Percentiles rank a stretch among this genome's conserved stretches.
Conservation (phyloP, 2,888 invertebrate species). For the Antheraea assamensis region DNA sequence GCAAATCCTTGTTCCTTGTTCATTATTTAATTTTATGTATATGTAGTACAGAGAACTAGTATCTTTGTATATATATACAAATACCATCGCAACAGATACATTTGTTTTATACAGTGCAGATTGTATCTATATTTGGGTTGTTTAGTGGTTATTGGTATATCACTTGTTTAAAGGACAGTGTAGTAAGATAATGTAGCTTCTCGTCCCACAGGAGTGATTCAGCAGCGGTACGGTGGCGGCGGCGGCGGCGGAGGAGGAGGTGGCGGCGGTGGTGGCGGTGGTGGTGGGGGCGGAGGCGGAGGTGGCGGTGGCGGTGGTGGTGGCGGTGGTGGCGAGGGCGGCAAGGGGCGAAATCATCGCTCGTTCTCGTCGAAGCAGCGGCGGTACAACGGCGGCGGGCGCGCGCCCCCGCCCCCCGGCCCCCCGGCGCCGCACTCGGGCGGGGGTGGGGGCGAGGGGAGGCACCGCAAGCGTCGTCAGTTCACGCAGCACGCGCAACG, state of each 20-base stretch:
- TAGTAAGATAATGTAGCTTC: conserved; percentile 4
- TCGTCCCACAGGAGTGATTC: conserved; percentile 58
- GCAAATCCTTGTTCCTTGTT: no score
- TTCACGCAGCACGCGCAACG: conserved; percentile 53
- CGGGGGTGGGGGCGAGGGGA: conserved; percentile 28
- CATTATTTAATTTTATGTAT: no score
- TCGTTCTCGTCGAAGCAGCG: conserved; percentile 56
- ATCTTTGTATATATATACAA: no score
- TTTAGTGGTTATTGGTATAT: neutral
- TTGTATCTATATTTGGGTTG: no score
- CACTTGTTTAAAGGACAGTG: neutral
- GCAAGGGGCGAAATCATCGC: conserved; percentile 40
- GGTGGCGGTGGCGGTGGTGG: conserved; percentile 38
- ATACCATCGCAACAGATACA: no score
- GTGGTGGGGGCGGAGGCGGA: conserved; percentile 34
- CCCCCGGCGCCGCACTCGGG: conserved; percentile 26
- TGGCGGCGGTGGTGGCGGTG: conserved; percentile 29
- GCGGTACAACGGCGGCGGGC: conserved; percentile 44
- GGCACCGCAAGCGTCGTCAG: conserved; percentile 58
- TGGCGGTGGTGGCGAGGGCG: conserved; percentile 35
- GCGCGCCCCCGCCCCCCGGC: conserved; percentile 29
- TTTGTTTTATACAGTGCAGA: no score
- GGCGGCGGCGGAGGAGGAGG: conserved; percentile 28
- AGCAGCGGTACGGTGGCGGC: conserved; percentile 56
- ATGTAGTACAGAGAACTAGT: no score